phyloP scores from a whole-genome alignment of 2,888 invertebrate genomes.

The Ypsolopha scabrella region DNA sequence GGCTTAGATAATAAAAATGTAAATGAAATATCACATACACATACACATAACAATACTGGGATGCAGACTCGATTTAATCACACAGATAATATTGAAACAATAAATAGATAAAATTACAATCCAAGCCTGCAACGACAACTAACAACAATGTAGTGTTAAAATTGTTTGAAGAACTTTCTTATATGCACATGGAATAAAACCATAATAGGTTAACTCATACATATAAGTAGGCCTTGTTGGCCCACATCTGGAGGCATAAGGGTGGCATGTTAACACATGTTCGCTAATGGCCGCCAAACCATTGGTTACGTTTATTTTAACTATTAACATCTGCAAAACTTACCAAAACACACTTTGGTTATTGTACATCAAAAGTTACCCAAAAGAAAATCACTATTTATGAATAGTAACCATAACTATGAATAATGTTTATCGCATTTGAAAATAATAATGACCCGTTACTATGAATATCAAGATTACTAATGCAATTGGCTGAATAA shows the following conservation, averaged over 20 bases:
- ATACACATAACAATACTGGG: conserved; percentile 16
- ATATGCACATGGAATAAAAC: not conserved
- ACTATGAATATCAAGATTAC: no score
- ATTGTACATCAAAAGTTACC: no score
- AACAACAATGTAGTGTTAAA: no score
- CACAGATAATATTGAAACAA: conserved; percentile 6
- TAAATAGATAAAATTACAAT: not conserved
- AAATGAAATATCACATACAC: conserved; percentile 26
- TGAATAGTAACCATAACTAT: no score
- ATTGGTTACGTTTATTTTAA: conserved; percentile 31
- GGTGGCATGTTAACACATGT: conserved; percentile 35
- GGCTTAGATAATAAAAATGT: conserved; percentile 30
- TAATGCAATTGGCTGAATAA: conserved; percentile 14
- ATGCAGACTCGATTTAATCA: conserved; percentile 1
- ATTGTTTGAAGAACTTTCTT: no score
- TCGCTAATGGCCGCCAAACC: conserved; percentile 28
- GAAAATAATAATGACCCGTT: no score
- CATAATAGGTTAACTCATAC: not conserved
- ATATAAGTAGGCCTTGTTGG: not conserved
- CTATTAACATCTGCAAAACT: conserved; percentile 18
- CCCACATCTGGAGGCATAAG: conserved; percentile 29
- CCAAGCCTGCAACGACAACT: no score
- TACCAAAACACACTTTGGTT: conserved; percentile 11
- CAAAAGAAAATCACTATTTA: no score
- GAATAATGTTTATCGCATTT: no score